Conservation (phyloP, 1,140 invertebrate genomes). For the Marisa cornuarietis region DNA sequence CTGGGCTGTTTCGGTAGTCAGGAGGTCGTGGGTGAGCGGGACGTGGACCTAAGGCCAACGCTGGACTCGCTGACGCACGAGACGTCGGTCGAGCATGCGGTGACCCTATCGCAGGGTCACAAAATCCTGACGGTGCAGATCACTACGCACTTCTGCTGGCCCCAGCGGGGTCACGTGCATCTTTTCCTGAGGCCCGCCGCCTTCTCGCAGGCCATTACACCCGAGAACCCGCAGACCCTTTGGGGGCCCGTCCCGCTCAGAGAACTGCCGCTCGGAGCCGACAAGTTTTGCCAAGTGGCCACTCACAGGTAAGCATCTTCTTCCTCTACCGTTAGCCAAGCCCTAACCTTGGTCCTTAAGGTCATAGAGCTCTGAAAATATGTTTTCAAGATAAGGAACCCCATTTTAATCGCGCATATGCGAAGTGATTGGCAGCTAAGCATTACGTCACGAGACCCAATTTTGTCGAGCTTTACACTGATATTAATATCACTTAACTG, state of each 20-base stretch:
- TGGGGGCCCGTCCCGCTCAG: conserved; percentile 61
- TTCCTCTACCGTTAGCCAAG: too few species aligned
- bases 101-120: conserved; percentile 19
- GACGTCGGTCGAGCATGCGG: conserved; percentile 15
- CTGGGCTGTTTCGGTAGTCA: conserved; percentile 27
- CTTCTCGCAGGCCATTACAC: conserved; percentile 56
- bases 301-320: conserved; percentile 53
- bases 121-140: conserved; percentile 7
- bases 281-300: conserved; percentile 59
- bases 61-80: conserved; percentile 29
- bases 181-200: conserved; percentile 36
- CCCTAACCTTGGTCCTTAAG: too few species aligned
- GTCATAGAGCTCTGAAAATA: too few species aligned
- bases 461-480: too few species aligned
- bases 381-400: too few species aligned
- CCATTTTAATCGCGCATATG: too few species aligned
- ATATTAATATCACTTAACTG: too few species aligned
- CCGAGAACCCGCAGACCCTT: conserved; percentile 55
- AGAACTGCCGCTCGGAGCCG: conserved; percentile 44
- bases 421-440: too few species aligned
- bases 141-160: conserved; percentile 24
- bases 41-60: conserved; percentile 23
- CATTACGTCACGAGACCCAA: too few species aligned
- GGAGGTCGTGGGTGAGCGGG: conserved; percentile 21
- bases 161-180: conserved; percentile 32